phyloP scores from a whole-genome alignment of 2,797 vertebrate genomes.

The Myotis vivesi region DNA sequence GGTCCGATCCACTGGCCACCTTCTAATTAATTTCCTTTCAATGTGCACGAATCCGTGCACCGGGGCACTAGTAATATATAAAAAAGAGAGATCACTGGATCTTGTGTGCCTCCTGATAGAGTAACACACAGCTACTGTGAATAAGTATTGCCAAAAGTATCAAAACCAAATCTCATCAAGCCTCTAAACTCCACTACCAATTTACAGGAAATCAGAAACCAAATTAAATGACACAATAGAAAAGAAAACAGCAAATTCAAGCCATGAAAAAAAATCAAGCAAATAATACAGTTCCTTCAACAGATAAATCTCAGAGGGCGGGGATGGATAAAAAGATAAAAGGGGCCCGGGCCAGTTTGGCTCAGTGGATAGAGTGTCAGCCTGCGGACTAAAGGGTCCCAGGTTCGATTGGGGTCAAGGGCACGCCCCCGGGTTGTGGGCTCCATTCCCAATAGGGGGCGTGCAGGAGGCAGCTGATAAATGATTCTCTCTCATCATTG shows the following conservation, averaged over 20 bases:
- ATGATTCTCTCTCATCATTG: too few relatives aligned
- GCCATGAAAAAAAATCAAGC: background rate
- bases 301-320: background rate
- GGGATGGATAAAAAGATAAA: background rate
- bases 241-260: background rate
- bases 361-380: too few relatives aligned
- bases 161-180: background rate
- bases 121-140: background rate
- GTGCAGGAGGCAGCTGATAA: too few relatives aligned
- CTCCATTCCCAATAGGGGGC: too few relatives aligned
- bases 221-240: background rate
- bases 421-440: too few relatives aligned
- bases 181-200: background rate
- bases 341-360: too few relatives aligned
- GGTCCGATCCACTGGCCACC: too few relatives aligned
- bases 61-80: background rate
- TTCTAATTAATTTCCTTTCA: too few relatives aligned
- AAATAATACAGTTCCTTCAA: background rate
- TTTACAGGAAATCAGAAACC: background rate
- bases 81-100: background rate
- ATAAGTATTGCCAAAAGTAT: background rate
- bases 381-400: too few relatives aligned
- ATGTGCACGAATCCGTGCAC: too few relatives aligned
- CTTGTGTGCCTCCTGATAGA: too few relatives aligned
- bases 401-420: too few relatives aligned